Percentiles rank a stretch among this genome's conserved stretches.
phyloP scores from a whole-genome alignment of 2,888 invertebrate genomes.

The Tuta absoluta region DNA sequence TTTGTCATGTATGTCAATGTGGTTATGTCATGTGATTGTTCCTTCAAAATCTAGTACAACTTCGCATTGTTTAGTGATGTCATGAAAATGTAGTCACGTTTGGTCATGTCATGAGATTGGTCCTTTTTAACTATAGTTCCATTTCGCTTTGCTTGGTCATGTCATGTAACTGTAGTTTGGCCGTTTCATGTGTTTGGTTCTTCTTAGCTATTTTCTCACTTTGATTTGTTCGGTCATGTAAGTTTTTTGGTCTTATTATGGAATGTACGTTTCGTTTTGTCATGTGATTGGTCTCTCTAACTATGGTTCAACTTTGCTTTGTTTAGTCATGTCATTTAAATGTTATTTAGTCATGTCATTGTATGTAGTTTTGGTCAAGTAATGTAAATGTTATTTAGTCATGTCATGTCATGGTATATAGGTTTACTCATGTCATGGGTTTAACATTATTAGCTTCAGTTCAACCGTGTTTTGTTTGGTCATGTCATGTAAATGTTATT shows the following conservation, averaged over 20 bases:
- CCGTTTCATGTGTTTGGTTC: background rate
- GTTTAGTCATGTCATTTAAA: background rate
- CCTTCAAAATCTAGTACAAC: background rate
- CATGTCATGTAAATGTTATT: no score
- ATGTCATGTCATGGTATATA: background rate
- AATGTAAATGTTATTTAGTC: background rate
- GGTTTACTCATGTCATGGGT: background rate
- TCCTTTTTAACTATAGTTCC: no score
- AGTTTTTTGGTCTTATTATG: no score
- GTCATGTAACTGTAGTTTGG: background rate
- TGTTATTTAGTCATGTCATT: background rate
- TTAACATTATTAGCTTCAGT: no score
- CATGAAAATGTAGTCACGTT: background rate
- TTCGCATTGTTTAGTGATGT: background rate
- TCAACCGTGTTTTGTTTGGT: background rate
- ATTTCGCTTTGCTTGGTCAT: background rate
- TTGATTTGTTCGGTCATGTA: background rate
- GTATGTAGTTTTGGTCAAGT: background rate
- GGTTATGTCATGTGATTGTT: background rate
- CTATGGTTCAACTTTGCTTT: background rate
- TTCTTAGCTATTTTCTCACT: no score
- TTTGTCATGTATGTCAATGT: background rate
- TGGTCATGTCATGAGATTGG: background rate
- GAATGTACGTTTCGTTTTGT: background rate
- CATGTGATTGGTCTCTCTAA: background rate